Conservation (phyloP, 2,888 invertebrate genomes). For the Isoperla grammatica region DNA sequence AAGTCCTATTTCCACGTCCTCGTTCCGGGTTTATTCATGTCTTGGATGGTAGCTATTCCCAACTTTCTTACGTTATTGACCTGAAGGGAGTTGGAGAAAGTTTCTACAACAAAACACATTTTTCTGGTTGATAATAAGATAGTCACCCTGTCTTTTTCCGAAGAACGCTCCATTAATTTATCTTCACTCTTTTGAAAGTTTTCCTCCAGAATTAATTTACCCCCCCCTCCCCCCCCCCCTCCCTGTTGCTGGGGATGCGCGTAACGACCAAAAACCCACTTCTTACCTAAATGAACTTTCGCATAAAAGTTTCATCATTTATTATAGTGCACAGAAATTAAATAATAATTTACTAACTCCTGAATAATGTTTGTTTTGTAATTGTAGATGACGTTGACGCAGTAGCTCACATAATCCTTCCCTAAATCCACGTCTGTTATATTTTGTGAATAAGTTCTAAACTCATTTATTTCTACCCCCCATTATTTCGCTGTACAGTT, state of each 20-base stretch:
- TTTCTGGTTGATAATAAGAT: slow-evolving; percentile 19
- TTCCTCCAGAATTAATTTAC: slow-evolving; percentile 13
- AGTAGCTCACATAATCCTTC: slow-evolving; percentile 9
- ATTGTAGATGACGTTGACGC: slow-evolving; percentile 13
- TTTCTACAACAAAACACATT: slow-evolving; percentile 18
- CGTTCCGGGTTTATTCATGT: too few relatives aligned
- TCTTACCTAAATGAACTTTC: slow-evolving; percentile 10
- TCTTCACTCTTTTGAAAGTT: slow-evolving; percentile 18
- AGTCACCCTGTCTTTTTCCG: slow-evolving; percentile 13
- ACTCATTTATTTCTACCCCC: too few relatives aligned
- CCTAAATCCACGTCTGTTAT: not conserved
- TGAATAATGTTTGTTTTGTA: slow-evolving; percentile 13
- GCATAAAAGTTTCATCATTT: slow-evolving; percentile 15
- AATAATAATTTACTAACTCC: slow-evolving; percentile 15
- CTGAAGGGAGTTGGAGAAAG: slow-evolving; percentile 1
- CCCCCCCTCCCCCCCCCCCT: slow-evolving; percentile 17
- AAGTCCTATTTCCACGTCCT: too few relatives aligned
- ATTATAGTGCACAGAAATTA: slow-evolving; percentile 18
- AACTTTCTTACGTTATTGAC: slow-evolving; percentile 2
- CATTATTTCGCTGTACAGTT: too few relatives aligned
- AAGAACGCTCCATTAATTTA: slow-evolving; percentile 14
- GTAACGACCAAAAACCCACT: slow-evolving; percentile 2
- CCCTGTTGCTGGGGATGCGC: not conserved
- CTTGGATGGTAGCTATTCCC: too few relatives aligned
- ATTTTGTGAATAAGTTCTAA: too few relatives aligned